Evolutionary conservation across 2,888 invertebrate genomes (phyloP).

Genomic region (Polyploca ridens): DNA sequence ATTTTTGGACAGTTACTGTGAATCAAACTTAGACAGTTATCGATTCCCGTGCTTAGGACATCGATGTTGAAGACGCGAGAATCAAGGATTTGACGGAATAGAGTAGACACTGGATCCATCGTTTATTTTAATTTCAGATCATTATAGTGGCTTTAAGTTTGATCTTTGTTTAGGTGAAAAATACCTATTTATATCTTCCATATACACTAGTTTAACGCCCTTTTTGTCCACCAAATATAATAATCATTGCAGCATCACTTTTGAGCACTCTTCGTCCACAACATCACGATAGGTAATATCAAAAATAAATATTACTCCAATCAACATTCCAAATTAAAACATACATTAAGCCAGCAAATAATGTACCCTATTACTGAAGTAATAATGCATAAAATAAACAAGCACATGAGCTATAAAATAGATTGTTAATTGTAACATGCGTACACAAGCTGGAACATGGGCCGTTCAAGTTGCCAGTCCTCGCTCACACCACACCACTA

Average conservation of each 20-base stretch:
- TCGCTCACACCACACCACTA: background rate
- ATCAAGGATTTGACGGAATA: too few relatives aligned
- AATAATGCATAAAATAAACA: slow-evolving; percentile 1
- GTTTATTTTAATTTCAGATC: background rate
- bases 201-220: too few relatives aligned
- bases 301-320: background rate
- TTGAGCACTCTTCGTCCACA: too few relatives aligned
- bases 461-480: background rate
- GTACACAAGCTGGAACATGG: slow-evolving; percentile 11
- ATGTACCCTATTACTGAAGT: background rate
- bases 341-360: background rate
- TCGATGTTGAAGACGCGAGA: too few relatives aligned
- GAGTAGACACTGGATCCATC: background rate
- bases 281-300: background rate
- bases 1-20: background rate
- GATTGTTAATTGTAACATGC: slow-evolving; percentile 13
- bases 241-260: background rate
- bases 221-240: too few relatives aligned
- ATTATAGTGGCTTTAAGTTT: background rate
- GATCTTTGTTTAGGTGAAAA: too few relatives aligned
- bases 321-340: background rate
- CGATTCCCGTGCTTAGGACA: too few relatives aligned
- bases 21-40: background rate
- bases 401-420: slow-evolving; percentile 5
- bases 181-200: too few relatives aligned